These are phyloP conservation scores for Brachylomia viminalis DNA, from an alignment of 2,888 invertebrate species.

Conservation along the genomic window DNA sequence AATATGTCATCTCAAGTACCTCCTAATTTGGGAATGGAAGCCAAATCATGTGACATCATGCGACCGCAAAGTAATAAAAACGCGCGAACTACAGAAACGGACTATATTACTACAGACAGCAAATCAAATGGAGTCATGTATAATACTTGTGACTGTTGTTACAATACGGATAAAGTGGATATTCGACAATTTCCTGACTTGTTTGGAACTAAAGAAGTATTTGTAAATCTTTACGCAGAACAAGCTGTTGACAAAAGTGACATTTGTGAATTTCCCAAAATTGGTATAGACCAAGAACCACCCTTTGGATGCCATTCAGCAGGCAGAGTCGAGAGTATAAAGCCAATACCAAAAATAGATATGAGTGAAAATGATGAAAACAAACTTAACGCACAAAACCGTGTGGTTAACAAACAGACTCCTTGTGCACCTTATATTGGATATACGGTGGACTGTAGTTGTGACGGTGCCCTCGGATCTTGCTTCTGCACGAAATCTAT, in stretches of 20 bases:
- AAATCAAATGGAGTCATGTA: conserved; percentile 57
- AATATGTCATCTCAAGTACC: conserved; percentile 73
- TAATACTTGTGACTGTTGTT: conserved; percentile 64
- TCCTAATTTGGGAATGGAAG: conserved; percentile 66
- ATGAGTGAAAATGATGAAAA: neutral
- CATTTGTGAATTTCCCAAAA: conserved; percentile 1
- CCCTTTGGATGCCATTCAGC: neutral
- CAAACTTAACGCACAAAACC: neutral
- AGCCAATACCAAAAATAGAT: conserved; percentile 21
- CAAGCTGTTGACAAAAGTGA: conserved; percentile 13
- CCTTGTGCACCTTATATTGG: conserved; percentile 74
- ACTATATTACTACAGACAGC: conserved; percentile 54
- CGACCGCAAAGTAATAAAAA: conserved; percentile 54
- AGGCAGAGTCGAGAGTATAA: conserved; percentile 5
- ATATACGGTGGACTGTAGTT: conserved; percentile 80
- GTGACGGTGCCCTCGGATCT: conserved; percentile 72
- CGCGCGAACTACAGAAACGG: conserved; percentile 63
- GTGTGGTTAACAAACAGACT: neutral
- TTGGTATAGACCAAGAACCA: neutral
- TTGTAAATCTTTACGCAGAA: conserved; percentile 62
- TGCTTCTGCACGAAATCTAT: conserved; percentile 80
- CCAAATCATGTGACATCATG: conserved; percentile 75
- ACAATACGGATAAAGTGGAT: conserved; percentile 34
- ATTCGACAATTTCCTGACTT: conserved; percentile 30
- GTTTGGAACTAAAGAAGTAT: conserved; percentile 55